These are phyloP conservation scores for Pachycephala philippinensis DNA, from an alignment of 2,113 vertebrate species.

Conservation along the genomic window DNA sequence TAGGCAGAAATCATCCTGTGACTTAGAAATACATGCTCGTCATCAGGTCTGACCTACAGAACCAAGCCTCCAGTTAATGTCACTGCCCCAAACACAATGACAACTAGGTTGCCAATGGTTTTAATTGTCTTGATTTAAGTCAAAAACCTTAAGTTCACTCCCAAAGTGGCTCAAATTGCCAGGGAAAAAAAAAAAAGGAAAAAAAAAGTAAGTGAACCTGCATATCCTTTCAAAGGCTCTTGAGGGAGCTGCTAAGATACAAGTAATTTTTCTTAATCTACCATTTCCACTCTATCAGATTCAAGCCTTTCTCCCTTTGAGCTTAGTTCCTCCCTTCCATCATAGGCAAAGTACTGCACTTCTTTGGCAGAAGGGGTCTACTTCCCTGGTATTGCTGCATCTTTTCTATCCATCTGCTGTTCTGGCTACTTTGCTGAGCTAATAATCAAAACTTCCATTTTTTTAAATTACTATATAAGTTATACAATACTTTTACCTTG, in stretches of 20 bases:
- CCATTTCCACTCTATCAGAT: background rate
- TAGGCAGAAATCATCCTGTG: background rate
- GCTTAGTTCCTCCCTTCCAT: background rate
- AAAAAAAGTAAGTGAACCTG: background rate
- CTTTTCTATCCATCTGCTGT: background rate
- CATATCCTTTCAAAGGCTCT: background rate
- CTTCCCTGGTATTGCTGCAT: background rate
- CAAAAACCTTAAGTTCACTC: background rate
- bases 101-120: background rate
- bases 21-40: background rate
- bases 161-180: background rate
- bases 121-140: background rate
- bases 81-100: background rate
- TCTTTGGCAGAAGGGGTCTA: background rate
- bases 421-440: background rate
- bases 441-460: background rate
- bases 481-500: background rate
- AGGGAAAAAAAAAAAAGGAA: accelerated
- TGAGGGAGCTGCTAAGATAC: background rate
- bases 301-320: background rate
- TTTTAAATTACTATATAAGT: background rate
- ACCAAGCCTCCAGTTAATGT: background rate
- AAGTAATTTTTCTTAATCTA: background rate
- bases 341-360: background rate
- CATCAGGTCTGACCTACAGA: background rate